Evolutionary conservation across 2,797 vertebrate species (phyloP).

Genomic region (Valencia hispanica): DNA sequence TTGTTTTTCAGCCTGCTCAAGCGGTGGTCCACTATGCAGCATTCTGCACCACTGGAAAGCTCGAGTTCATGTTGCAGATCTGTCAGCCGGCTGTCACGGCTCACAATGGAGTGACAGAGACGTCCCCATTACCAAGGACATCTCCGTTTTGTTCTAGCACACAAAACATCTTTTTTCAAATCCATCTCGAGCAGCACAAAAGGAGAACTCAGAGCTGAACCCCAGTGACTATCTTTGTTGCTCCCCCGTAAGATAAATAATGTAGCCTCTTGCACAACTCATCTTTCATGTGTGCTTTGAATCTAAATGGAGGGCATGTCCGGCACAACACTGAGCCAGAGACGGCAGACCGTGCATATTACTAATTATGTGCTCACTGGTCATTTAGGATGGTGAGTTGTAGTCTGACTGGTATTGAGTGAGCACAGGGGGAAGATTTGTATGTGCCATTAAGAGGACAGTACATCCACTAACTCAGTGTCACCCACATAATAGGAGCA

Average conservation of each 20-base stretch:
- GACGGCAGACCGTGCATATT: conserved; percentile 51
- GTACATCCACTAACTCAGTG: conserved; percentile 45
- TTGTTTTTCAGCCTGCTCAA: conserved; percentile 56
- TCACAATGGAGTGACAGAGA: conserved; percentile 69
- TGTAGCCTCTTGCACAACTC: conserved; percentile 54
- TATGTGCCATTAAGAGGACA: conserved; percentile 49
- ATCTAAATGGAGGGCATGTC: conserved; percentile 38
- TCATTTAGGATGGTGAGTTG: conserved; percentile 62
- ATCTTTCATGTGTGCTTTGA: conserved; percentile 53
- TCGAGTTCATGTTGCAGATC: conserved; percentile 65
- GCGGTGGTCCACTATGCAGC: conserved; percentile 66
- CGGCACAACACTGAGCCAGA: conserved; percentile 26
- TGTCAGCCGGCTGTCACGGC: conserved; percentile 61
- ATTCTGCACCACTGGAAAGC: conserved; percentile 67
- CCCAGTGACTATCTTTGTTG: conserved; percentile 54
- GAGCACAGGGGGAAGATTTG: conserved; percentile 47
- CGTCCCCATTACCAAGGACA: conserved; percentile 67
- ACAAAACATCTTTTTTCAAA: conserved; percentile 66
- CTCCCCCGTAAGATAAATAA: conserved; percentile 66
- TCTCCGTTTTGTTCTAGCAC: conserved; percentile 59
- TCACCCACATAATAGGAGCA: conserved; percentile 29
- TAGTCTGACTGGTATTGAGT: conserved; percentile 64
- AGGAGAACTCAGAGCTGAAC: conserved; percentile 51
- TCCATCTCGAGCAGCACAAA: conserved; percentile 66
- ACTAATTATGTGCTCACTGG: conserved; percentile 63